phyloP scores from a whole-genome alignment of 2,113 vertebrate species.

The Marmota flaviventris region DNA sequence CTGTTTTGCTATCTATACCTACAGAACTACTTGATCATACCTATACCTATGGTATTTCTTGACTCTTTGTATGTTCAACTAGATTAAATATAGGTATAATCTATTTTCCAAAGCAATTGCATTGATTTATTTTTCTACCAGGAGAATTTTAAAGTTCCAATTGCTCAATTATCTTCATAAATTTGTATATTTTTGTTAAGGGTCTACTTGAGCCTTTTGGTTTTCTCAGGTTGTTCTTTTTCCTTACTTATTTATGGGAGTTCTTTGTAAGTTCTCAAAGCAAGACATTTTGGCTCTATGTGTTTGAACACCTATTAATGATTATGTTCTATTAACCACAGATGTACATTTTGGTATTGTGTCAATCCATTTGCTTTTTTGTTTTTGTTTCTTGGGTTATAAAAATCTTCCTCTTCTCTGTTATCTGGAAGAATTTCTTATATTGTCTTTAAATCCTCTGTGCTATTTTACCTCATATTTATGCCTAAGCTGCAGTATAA shows the following conservation, averaged over 20 bases:
- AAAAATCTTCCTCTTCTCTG: background rate
- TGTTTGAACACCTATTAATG: background rate
- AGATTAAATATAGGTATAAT: background rate
- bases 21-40: background rate
- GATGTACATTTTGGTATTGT: background rate
- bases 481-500: background rate
- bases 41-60: background rate
- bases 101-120: background rate
- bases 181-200: background rate
- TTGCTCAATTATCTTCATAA: background rate
- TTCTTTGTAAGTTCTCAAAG: background rate
- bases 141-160: background rate
- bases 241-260: background rate
- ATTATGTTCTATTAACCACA: background rate
- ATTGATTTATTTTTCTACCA: background rate
- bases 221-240: background rate
- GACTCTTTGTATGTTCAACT: background rate
- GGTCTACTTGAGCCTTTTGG: background rate
- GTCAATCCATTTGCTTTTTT: background rate
- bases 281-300: background rate
- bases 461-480: background rate
- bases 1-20: background rate
- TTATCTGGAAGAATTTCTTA: background rate
- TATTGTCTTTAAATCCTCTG: background rate
- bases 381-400: background rate